Evolutionary conservation across 2,888 invertebrate species (phyloP), one percentile per base, ranked within the genome.

Genomic region (Pseudococcus jackbeardsleyi): DNA sequence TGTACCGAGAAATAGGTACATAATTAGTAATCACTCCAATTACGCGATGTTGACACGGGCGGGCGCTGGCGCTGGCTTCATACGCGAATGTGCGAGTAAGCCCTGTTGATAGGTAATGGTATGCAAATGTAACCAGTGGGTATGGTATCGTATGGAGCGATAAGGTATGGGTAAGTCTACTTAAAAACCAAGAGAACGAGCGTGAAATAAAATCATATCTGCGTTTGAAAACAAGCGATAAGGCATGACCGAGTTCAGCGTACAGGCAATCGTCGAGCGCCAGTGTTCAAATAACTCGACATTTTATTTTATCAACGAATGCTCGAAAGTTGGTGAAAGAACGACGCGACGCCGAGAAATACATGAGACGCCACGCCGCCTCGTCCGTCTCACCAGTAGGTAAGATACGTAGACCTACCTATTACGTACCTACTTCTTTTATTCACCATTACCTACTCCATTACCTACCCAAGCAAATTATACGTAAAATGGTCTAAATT

Each of bases 291-390:
- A 68, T 68, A 68, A 12, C 68, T 68, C 68, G 19, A 68, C 68
- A 68, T 68, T 68, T 68, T 68, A 68, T 68, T 68, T 68, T 68
- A 68, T 68, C 68, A 26, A 68, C 19, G 68, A 68, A 68, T 68
- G 22, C 26, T 68, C 54, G 15, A 19, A 26, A 68, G 68, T 68
- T 68, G 22, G 68, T 68, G 22, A 68, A 68, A 68, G 26, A 26
- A 68, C 68, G 68, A 68, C 68, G 26, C 68, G 68, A 68, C 68
- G 26, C n/a, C n/a, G 54, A 54, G 42, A 6, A 42, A 42, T 7
- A 39, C 39, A 3, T 6, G 8, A 42, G 5, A 8, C 15, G n/a
- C n/a, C 54, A 0, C 54, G n/a, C n/a, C 15, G 17, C 17, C 54
- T 2, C 48, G 8, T 54, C 5, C 50, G 17, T n/a, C 12, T 50